Evolutionary conservation across 1,140 invertebrate species (phyloP).

Genomic region (Drosophila insularis): DNA sequence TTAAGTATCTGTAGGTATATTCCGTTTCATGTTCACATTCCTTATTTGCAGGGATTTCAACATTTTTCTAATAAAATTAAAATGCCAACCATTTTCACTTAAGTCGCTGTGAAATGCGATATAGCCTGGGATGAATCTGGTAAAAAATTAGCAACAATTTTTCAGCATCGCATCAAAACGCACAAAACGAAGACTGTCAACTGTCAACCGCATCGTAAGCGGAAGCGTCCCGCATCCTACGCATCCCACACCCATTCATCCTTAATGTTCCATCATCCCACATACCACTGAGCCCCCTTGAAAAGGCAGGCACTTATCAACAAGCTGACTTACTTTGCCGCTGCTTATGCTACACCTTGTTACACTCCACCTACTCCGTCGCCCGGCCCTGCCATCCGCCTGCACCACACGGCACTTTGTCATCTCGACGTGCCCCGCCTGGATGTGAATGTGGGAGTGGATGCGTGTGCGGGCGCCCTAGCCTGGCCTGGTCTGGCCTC

Average conservation of each 20-base stretch:
- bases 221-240: constrained; percentile 38
- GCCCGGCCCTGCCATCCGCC: constrained; percentile 1
- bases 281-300: neutral
- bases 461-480: neutral
- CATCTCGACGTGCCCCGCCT: constrained; percentile 40
- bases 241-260: neutral
- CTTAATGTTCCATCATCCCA: neutral
- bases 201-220: constrained; percentile 69
- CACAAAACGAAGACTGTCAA: constrained; percentile 40
- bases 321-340: constrained; percentile 58
- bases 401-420: constrained; percentile 60
- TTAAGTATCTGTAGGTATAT: neutral
- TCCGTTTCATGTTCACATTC: constrained; percentile 31
- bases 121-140: constrained; percentile 40
- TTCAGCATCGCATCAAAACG: constrained; percentile 73
- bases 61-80: constrained; percentile 69
- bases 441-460: constrained; percentile 29
- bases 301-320: constrained; percentile 59
- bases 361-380: constrained; percentile 21
- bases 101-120: constrained; percentile 55
- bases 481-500: neutral
- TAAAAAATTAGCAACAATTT: constrained; percentile 80
- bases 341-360: constrained; percentile 67
- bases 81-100: constrained; percentile 74
- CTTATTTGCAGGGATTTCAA: constrained; percentile 37